Conservation (phyloP, 2,888 invertebrate species). For the Agrotis puta region DNA sequence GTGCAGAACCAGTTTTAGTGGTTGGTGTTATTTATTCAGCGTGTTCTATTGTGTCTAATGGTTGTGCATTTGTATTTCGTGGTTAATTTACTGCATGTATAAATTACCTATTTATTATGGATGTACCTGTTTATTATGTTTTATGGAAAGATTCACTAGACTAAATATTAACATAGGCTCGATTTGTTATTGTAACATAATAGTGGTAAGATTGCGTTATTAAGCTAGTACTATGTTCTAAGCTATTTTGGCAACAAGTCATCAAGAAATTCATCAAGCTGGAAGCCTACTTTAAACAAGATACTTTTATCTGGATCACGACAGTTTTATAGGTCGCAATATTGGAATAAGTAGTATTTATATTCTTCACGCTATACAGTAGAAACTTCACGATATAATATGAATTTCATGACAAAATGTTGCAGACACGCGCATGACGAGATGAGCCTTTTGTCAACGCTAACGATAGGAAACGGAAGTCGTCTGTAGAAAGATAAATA, state of each 20-base stretch:
- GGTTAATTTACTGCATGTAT: conserved; percentile 7
- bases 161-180: background rate
- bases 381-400: conserved; percentile 17
- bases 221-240: background rate
- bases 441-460: conserved; percentile 51
- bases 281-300: background rate
- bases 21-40: conserved; percentile 34
- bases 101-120: background rate
- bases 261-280: conserved; percentile 3
- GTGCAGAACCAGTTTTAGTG: conserved; percentile 7
- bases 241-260: conserved; percentile 10
- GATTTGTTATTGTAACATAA: background rate
- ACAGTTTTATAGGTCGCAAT: conserved; percentile 6
- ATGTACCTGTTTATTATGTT: too few relatives aligned
- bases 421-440: conserved; percentile 30
- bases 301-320: conserved; percentile 10
- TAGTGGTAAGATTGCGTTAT: background rate
- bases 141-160: background rate
- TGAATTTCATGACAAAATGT: conserved; percentile 43
- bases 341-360: conserved; percentile 33
- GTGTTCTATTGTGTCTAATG: conserved; percentile 1
- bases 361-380: conserved; percentile 37
- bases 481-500: conserved; percentile 63
- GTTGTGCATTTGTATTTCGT: conserved; percentile 11
- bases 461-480: conserved; percentile 67